Base-by-base conservation (phyloP, 2,888 invertebrate species). In the Eucera pruinosa region DNA sequence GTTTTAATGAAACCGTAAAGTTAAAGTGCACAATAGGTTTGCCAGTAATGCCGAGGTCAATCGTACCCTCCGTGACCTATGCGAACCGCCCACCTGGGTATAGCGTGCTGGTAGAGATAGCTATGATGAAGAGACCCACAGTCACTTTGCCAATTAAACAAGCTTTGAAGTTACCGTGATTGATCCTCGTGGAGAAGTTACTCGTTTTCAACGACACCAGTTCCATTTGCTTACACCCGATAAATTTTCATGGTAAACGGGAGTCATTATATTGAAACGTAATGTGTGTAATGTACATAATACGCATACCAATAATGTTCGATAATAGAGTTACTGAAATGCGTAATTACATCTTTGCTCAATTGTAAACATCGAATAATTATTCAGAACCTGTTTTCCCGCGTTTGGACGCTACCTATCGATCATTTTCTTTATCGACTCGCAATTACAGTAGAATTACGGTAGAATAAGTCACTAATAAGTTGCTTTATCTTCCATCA, bases 11-110 rank as follows among this genome's bases (percentile, higher is more conserved):
- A 60, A 30, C 11, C 27, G 18, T 18, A 36, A 71, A 48, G 25
- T 36, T 39, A 18, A 61, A 66, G 36, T n/a, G 39, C 27, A 48
- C 43, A 54, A 60, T 33, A 39, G 30, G 30, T 55, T 39, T 23
- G 13, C 2, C 43, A 27, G 48, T 64, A 80, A 82, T 74, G 78
- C 76, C 85, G 82, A 78, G 82, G 82, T 82, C 74, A 77, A 78
- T 81, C 74, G 60, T 74, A 70, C 66, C 55, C 67, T 60, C 54
- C 64, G 66, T 66, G 71, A 77, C 72, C 71, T 68, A 64, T 68
- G 73, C 48, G 60, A 80, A 68, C 64, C 71, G 68, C 39, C 64
- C 80, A 76, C 71, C 52, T 73, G 76, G 67, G 70, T 71, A 81
- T 81, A 81, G 78, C 78, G 73, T 74, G 74, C 54, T 20, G 27